These are phyloP conservation scores for Cebidichthys violaceus DNA, from an alignment of 2,113 vertebrate genomes.

Conservation along the genomic window DNA sequence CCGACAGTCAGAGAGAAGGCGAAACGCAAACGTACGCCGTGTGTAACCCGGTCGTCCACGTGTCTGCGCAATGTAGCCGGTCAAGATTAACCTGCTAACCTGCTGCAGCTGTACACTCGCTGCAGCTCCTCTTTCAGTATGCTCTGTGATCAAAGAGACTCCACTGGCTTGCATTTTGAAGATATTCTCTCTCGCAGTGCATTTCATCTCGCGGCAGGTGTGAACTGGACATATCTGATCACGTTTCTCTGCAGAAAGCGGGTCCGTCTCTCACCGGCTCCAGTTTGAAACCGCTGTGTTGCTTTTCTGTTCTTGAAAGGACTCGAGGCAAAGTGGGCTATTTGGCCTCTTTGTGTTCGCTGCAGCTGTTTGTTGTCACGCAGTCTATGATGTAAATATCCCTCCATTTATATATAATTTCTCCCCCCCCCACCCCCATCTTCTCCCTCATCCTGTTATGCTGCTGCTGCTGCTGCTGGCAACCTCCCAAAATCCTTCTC, in stretches of 20 bases:
- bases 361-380: slow-evolving; percentile 40
- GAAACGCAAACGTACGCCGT: slow-evolving; percentile 4
- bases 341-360: slow-evolving; percentile 2
- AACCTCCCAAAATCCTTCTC: slow-evolving; percentile 45
- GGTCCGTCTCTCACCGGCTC: slow-evolving; percentile 2
- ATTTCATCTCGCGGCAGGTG: slow-evolving; percentile 16
- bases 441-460: slow-evolving; percentile 69
- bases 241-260: not conserved
- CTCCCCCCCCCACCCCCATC: slow-evolving; percentile 41
- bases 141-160: not conserved
- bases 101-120: not conserved
- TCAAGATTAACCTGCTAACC: not conserved
- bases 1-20: slow-evolving; percentile 18
- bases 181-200: not conserved
- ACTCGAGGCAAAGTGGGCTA: not conserved
- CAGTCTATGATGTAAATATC: slow-evolving; percentile 54
- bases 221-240: not conserved
- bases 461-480: slow-evolving; percentile 45
- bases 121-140: not conserved
- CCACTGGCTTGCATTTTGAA: not conserved
- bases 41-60: not conserved
- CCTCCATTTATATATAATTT: slow-evolving; percentile 44
- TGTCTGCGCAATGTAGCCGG: not conserved
- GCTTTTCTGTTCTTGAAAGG: slow-evolving; percentile 1
- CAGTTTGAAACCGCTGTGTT: slow-evolving; percentile 5